A percentile compares a stretch with the other conserved stretches of the same genome.
Evolutionary conservation across 2,888 invertebrate species (phyloP).

Genomic region (Leptarthrus brevirostris): DNA sequence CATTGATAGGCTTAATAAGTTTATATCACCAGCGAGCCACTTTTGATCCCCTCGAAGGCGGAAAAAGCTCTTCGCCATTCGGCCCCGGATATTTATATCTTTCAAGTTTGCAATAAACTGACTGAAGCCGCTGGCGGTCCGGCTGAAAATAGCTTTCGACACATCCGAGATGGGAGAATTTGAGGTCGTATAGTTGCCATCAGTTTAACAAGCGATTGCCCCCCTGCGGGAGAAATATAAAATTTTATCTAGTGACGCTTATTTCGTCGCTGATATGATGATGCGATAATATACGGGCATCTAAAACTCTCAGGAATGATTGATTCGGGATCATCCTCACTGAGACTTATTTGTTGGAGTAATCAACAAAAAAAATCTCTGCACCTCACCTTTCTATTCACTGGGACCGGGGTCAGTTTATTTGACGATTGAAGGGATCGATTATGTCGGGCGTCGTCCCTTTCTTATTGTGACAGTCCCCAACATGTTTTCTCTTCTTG

Average conservation of each 20-base stretch:
- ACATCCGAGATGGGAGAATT: not conserved
- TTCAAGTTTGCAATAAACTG: not conserved
- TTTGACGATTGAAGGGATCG: not conserved
- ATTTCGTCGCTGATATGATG: too few relatives aligned
- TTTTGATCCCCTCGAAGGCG: not conserved
- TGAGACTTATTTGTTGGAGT: too few relatives aligned
- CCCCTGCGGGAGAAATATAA: too few relatives aligned
- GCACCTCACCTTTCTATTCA: not conserved
- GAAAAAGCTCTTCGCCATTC: too few relatives aligned
- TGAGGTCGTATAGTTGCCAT: too few relatives aligned
- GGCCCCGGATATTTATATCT: slow-evolving; percentile 4
- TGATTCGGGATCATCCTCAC: too few relatives aligned
- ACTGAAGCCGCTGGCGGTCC: not conserved
- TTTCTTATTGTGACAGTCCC: not conserved
- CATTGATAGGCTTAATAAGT: slow-evolving; percentile 5
- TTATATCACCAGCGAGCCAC: slow-evolving; percentile 5
- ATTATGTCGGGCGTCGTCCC: slow-evolving; percentile 17
- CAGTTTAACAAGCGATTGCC: too few relatives aligned
- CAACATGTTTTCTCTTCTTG: not conserved
- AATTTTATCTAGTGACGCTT: too few relatives aligned
- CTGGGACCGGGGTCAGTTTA: not conserved
- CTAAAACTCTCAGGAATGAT: too few relatives aligned
- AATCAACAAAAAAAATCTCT: not conserved
- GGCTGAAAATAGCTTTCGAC: not conserved
- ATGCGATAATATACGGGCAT: too few relatives aligned